phyloP scores from a whole-genome alignment of 2,888 invertebrate genomes.

The Thymelicus lineola region DNA sequence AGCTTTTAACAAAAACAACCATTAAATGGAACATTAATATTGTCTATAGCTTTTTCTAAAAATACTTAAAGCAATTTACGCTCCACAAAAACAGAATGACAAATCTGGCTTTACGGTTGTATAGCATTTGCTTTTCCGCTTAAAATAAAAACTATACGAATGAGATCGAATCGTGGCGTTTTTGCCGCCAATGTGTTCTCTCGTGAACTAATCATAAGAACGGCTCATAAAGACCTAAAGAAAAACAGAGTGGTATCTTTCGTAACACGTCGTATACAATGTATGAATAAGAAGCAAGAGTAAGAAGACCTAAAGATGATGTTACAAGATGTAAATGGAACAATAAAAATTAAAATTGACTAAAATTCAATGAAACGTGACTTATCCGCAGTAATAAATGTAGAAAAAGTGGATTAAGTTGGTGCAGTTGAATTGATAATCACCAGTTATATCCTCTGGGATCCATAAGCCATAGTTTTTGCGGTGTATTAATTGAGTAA shows the following conservation, averaged over 20 bases:
- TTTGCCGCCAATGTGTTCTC: slow-evolving; percentile 13
- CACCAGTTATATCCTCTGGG: not conserved
- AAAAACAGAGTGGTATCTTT: too few relatives aligned
- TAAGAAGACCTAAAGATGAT: too few relatives aligned
- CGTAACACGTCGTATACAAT: too few relatives aligned
- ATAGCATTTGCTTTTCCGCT: slow-evolving; percentile 24
- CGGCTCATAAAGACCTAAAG: not conserved
- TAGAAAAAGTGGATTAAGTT: slow-evolving; percentile 20
- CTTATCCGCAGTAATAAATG: not conserved
- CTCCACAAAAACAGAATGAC: slow-evolving; percentile 23
- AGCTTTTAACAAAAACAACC: slow-evolving; percentile 6
- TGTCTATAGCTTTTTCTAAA: slow-evolving; percentile 21
- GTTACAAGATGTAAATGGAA: too few relatives aligned
- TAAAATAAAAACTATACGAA: slow-evolving; percentile 14
- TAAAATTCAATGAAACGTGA: slow-evolving; percentile 19
- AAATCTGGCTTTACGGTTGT: slow-evolving; percentile 27
- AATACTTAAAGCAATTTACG: slow-evolving; percentile 15
- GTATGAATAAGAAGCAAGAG: too few relatives aligned
- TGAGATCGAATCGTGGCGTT: slow-evolving; percentile 16
- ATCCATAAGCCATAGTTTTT: slow-evolving; percentile 22
- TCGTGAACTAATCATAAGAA: not conserved
- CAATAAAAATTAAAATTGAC: not conserved
- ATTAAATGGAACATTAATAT: slow-evolving; percentile 11
- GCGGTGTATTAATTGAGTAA: slow-evolving; percentile 19
- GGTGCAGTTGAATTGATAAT: slow-evolving; percentile 12